These are phyloP conservation scores for Hydrocynus forskahlii DNA, from an alignment of 2,797 vertebrate species.

Conservation along the genomic window DNA sequence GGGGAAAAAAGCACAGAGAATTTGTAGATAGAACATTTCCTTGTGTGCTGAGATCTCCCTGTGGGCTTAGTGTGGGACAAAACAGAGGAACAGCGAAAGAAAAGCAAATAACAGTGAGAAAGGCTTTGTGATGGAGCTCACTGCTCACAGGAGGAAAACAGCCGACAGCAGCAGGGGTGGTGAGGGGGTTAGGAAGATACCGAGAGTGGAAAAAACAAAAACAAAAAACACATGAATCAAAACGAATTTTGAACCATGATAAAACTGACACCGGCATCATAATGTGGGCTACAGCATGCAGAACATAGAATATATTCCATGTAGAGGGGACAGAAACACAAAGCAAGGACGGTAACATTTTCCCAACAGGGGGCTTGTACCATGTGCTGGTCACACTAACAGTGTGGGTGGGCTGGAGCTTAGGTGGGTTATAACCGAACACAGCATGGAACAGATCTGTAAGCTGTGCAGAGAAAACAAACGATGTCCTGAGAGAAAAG, in stretches of 20 bases:
- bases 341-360: constrained; percentile 35
- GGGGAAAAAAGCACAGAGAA: background rate
- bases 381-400: constrained; percentile 33
- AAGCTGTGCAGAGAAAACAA: constrained; percentile 2
- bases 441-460: constrained; percentile 33
- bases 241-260: constrained; percentile 29
- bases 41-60: constrained; percentile 58
- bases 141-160: constrained; percentile 39
- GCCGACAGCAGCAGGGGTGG: constrained; percentile 38
- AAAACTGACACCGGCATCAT: constrained; percentile 18
- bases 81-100: constrained; percentile 26
- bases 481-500: background rate
- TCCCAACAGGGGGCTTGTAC: constrained; percentile 22
- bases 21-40: constrained; percentile 44
- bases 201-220: constrained; percentile 5
- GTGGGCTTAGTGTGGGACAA: constrained; percentile 51
- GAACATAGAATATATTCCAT: background rate
- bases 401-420: constrained; percentile 27
- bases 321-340: constrained; percentile 8
- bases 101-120: constrained; percentile 57
- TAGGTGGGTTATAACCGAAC: constrained; percentile 29
- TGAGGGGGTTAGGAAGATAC: constrained; percentile 40
- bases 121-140: constrained; percentile 66
- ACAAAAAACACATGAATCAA: constrained; percentile 43
- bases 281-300: background rate